A percentile compares a stretch with the other conserved stretches of the same genome.
Conservation (phyloP, 35 echinoderm and acorn worm species). For the Stichopus chloronotus region DNA sequence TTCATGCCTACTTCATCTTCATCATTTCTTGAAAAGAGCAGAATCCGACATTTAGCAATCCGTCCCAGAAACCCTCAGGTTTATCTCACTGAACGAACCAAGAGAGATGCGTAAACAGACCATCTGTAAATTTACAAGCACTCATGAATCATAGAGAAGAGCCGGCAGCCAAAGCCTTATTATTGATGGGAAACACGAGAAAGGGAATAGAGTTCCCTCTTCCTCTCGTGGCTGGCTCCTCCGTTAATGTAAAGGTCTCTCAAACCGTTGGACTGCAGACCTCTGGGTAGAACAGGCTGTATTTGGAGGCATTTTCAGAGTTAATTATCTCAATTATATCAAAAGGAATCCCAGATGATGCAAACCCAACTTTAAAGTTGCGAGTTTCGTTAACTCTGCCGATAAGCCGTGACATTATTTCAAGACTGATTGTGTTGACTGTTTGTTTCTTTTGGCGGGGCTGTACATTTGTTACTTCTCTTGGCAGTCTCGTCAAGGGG, state of each 20-base stretch:
- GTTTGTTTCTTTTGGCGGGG: too few species aligned
- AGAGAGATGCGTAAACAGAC: background rate
- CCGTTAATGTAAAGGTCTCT: background rate
- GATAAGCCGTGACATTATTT: background rate
- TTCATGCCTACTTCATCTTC: too few species aligned
- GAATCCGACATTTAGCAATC: too few species aligned
- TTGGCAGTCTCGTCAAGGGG: too few species aligned
- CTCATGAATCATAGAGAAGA: constrained; percentile 11
- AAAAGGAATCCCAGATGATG: background rate
- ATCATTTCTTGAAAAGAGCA: too few species aligned
- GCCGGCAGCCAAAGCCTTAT: background rate
- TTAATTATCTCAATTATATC: constrained; percentile 31
- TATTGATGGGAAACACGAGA: background rate
- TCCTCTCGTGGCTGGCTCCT: background rate
- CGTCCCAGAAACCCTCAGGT: too few species aligned
- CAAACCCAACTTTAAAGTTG: background rate
- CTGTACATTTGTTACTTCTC: too few species aligned
- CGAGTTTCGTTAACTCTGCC: background rate
- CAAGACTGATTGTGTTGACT: too few species aligned
- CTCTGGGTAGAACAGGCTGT: background rate
- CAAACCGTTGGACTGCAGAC: background rate
- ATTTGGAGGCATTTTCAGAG: background rate
- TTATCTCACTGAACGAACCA: too few species aligned
- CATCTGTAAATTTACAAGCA: background rate
- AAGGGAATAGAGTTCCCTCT: background rate